Base-by-base conservation (phyloP, 2,888 invertebrate species). In the Leptopilina drosophilae region DNA sequence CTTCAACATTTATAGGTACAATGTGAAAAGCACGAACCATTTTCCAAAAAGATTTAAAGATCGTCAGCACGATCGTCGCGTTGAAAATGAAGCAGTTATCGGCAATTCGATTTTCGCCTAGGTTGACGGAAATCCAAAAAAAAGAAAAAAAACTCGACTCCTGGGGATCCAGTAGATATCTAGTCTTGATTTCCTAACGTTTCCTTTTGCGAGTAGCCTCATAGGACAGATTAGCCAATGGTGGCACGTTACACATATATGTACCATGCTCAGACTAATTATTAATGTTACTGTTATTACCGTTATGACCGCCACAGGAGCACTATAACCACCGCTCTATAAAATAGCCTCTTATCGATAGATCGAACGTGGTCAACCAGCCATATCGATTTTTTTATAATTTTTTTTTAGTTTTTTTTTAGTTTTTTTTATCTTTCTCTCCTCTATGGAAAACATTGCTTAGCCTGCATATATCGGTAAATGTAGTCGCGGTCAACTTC, bases 261-360 rank as follows among this genome's bases (percentile, higher is more conserved):
- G 4, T 33, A 33, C 33, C 33, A 33, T 83, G 78, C 69, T 78
- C 80, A 82, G 82, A 83, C 86, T 89, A 87, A 89, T 90, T 88
- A 88, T 88, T 87, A 86, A 88, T 85, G 87, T 86, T 87, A 88
- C 86, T 84, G 85, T 88, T 87, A 89, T 89, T 87, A 87, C 86
- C 85, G 88, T 85, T 86, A 85, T 84, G 81, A 81, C 82, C 80
- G 82, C 83, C 82, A 82, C 83, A 84, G 85, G 83, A 84, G 80
- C 84, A 83, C 84, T 83, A 82, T 82, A 79, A 83, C 84, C 82
- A 79, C 84, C 84, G 83, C 79, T 82, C 78, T 81, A 83, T 86
- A 85, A 87, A 87, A 81, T 84, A 84, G 83, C 83, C 84, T 81
- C 85, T 87, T 87, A 88, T 88, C 87, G 88, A 88, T 88, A 84